Evolutionary conservation across 1,140 invertebrate genomes (phyloP), one percentile per base, ranked within the genome.

Genomic region (Anagrus nilaparvatae): DNA sequence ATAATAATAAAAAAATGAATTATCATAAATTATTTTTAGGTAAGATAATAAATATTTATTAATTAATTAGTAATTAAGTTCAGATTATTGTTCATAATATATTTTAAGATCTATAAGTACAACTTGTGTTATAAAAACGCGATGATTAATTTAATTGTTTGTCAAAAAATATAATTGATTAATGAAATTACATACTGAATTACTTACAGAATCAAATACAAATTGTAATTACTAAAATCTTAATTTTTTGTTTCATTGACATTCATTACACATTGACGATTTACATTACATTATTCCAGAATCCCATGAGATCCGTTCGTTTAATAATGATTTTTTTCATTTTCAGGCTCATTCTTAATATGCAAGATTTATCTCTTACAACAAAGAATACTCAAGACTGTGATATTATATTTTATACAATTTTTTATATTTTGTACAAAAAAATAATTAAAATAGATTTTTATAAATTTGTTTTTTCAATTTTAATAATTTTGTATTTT

Each of bases 351-450:
- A n/a, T n/a, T n/a, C n/a, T n/a, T n/a, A n/a, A n/a, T 23, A 35
- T 42, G 43, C 42, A 48, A 40, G 54, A 52, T 55, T 53, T 52
- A 37, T 37, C 4, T 21, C 48, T 49, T 51, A 47, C 44, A 49
- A 53, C 48, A 44, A 50, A 54, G 47, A 27, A 61, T 67, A 67
- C 64, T 62, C 62, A 67, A 52, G 56, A 59, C 61, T 67, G 64
- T 67, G 64, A 67, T 65, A 63, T 38, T 46, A 51, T 45, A 43
- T 43, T 23, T 36, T 56, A 28, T 19, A 17, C 37, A 47, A 45
- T 37, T 52, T 48, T 53, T 39, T 51, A 41, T 29, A 13, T 46
- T 43, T 46, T n/a, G n/a, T n/a, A n/a, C n/a, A n/a, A n/a, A n/a
- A n/a, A n/a, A n/a, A n/a, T n/a, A n/a, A n/a, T n/a, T n/a, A n/a